A percentile compares a stretch with the other conserved stretches of the same genome.
These are phyloP conservation scores for Hippopotamyrus pictus DNA, from an alignment of 2,797 vertebrate species.

Conservation along the genomic window DNA sequence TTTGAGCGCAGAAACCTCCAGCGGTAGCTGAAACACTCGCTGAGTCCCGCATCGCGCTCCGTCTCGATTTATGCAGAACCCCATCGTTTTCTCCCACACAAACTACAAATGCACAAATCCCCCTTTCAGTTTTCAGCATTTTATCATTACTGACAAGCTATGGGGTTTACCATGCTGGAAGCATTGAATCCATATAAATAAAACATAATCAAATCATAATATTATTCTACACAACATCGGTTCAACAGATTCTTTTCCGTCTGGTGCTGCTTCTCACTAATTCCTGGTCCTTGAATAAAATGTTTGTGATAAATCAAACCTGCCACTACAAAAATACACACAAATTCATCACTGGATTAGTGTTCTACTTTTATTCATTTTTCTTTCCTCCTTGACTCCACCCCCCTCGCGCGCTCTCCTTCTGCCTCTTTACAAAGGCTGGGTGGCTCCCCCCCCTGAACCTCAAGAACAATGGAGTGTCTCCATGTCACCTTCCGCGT, in stretches of 20 bases:
- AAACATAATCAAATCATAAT: conserved; percentile 38
- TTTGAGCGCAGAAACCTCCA: conserved; percentile 10
- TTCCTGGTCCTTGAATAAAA: conserved; percentile 65
- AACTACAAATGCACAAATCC: neutral
- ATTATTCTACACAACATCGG: conserved; percentile 36
- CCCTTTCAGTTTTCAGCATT: conserved; percentile 18
- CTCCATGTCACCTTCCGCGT: neutral
- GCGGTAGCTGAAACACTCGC: neutral
- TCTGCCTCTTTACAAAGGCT: conserved; percentile 1
- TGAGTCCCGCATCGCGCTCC: neutral
- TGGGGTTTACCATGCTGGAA: conserved; percentile 24
- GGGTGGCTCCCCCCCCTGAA: neutral
- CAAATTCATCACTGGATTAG: conserved; percentile 63
- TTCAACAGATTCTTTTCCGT: conserved; percentile 36
- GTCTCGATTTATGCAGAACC: neutral
- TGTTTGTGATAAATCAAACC: conserved; percentile 65
- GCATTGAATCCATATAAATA: conserved; percentile 30
- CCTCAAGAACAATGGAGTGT: neutral
- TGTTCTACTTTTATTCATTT: conserved; percentile 54
- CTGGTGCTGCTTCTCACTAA: conserved; percentile 55
- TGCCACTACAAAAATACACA: conserved; percentile 64
- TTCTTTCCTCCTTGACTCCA: conserved; percentile 34
- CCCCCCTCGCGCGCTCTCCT: conserved; percentile 16
- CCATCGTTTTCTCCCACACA: neutral
- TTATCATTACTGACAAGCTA: conserved; percentile 25